A percentile compares a stretch with the other conserved stretches of the same genome.
Evolutionary conservation across 2,888 invertebrate genomes (phyloP).

Genomic region (Ceramica pisi): DNA sequence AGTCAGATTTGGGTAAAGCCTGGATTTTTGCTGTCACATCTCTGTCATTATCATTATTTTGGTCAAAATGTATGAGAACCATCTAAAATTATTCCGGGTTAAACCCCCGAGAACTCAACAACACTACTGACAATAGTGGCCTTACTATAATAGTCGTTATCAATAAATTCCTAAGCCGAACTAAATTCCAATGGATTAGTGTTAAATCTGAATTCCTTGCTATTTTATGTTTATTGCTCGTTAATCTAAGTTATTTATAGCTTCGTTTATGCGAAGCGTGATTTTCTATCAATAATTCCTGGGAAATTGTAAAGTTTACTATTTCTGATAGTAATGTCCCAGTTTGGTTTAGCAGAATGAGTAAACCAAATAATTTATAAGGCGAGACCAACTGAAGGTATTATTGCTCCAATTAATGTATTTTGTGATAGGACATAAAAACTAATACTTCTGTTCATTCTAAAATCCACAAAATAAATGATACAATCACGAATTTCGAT

Average conservation of each 20-base stretch:
- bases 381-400: too few species aligned
- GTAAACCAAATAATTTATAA: neutral
- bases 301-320: slow-evolving; percentile 18
- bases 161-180: slow-evolving; percentile 39
- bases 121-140: neutral
- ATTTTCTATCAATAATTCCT: slow-evolving; percentile 38
- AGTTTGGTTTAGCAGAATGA: slow-evolving; percentile 5
- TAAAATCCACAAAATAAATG: too few species aligned
- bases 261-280: slow-evolving; percentile 22
- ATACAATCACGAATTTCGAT: neutral
- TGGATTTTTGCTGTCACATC: too few species aligned
- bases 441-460: too few species aligned
- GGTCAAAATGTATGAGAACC: neutral
- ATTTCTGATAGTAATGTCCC: slow-evolving; percentile 5
- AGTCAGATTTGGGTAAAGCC: too few species aligned
- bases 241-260: slow-evolving; percentile 43
- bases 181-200: slow-evolving; percentile 40
- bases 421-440: neutral
- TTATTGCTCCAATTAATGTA: neutral
- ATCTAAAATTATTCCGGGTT: neutral
- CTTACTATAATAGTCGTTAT: neutral
- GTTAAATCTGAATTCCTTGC: slow-evolving; percentile 43
- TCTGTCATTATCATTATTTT: neutral
- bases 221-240: slow-evolving; percentile 35
- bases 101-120: neutral